phyloP scores from a whole-genome alignment of 2,797 vertebrate genomes.

The Parauchenoglanis punctatus region DNA sequence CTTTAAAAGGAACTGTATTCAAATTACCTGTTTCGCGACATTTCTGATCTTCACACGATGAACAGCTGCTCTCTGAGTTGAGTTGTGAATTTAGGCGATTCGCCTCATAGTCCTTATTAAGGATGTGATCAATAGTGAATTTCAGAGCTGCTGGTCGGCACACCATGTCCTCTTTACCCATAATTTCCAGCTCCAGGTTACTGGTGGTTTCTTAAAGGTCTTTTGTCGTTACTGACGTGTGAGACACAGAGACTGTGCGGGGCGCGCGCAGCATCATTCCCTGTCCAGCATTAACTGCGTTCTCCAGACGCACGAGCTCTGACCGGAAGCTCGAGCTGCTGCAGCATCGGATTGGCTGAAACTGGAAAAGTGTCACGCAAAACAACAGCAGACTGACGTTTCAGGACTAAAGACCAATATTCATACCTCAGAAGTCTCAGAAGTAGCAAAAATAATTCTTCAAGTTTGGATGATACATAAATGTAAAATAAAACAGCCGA shows the following conservation, averaged over 20 bases:
- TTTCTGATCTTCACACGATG: slow-evolving; percentile 60
- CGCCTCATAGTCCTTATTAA: slow-evolving; percentile 64
- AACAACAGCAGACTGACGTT: not conserved
- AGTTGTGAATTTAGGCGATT: slow-evolving; percentile 41
- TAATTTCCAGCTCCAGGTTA: slow-evolving; percentile 65
- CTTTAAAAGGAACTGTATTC: not conserved
- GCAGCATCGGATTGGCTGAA: slow-evolving; percentile 72
- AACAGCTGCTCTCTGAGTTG: slow-evolving; percentile 51
- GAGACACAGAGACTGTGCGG: not conserved
- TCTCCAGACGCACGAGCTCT: slow-evolving; percentile 50
- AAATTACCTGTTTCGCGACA: slow-evolving; percentile 37
- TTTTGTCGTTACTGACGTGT: not conserved
- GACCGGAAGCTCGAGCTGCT: slow-evolving; percentile 71
- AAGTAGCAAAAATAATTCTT: not conserved
- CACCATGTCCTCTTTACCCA: slow-evolving; percentile 72
- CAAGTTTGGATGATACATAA: not conserved
- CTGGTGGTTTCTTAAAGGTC: slow-evolving; percentile 46
- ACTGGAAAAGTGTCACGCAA: not conserved
- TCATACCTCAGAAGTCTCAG: not conserved
- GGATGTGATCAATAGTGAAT: slow-evolving; percentile 81
- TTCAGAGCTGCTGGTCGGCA: slow-evolving; percentile 71
- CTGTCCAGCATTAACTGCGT: slow-evolving; percentile 26
- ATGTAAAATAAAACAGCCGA: not conserved
- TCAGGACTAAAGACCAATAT: not conserved
- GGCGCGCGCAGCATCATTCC: not conserved